These are phyloP conservation scores for Eupithecia tripunctaria DNA, from an alignment of 2,888 invertebrate species.

Conservation along the genomic window DNA sequence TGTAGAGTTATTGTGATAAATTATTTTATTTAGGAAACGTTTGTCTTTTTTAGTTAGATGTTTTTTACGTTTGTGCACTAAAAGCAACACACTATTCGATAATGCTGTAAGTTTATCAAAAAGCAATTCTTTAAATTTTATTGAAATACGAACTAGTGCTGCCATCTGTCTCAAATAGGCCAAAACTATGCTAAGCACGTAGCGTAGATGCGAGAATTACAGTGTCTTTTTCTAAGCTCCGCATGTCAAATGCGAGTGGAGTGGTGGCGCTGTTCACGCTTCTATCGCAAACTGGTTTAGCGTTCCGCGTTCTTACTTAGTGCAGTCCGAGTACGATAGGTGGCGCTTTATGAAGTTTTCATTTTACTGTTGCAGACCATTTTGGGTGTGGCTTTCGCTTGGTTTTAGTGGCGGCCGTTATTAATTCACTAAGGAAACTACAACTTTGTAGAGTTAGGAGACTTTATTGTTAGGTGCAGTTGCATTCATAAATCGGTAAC, in stretches of 20 bases:
- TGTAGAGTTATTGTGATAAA: not conserved
- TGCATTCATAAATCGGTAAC: not conserved
- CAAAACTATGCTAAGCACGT: too few species aligned
- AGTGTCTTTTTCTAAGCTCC: too few species aligned
- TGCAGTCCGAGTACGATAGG: not conserved
- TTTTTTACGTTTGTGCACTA: not conserved
- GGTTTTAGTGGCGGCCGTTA: not conserved
- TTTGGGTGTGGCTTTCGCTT: not conserved
- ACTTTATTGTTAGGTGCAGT: not conserved
- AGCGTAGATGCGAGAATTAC: too few species aligned
- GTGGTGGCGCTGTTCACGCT: conserved; percentile 34
- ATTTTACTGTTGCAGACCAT: not conserved
- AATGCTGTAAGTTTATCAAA: not conserved
- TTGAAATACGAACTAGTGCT: conserved; percentile 17
- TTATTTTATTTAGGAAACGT: not conserved
- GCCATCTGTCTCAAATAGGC: conserved; percentile 23
- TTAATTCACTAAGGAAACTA: not conserved
- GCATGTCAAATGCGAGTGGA: not conserved
- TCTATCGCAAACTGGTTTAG: not conserved
- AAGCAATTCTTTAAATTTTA: not conserved
- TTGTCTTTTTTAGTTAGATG: not conserved
- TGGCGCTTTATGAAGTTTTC: conserved; percentile 9
- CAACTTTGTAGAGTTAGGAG: too few species aligned
- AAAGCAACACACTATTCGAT: not conserved
- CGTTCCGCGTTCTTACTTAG: not conserved